Percentiles rank a stretch among this genome's conserved stretches.
Evolutionary conservation across 2,888 invertebrate species (phyloP).

Genomic region (Coleophora flavipennella): DNA sequence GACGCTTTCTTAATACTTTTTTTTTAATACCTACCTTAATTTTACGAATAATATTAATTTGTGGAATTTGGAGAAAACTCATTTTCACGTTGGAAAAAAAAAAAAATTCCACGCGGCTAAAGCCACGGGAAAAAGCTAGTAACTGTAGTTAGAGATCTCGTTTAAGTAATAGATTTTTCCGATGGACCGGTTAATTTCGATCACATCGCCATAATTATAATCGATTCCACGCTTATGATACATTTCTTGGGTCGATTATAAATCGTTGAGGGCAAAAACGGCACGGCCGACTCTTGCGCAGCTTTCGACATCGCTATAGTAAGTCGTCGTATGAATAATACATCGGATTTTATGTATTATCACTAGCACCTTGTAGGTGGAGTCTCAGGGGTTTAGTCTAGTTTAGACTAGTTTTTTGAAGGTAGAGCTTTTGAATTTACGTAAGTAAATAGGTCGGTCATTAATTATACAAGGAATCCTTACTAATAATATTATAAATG

Average conservation of each 20-base stretch:
- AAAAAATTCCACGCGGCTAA: too few species aligned
- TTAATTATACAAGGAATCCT: too few species aligned
- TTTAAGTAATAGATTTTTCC: too few species aligned
- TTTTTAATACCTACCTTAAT: too few species aligned
- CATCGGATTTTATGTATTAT: slow-evolving; percentile 38
- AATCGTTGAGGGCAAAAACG: slow-evolving; percentile 46
- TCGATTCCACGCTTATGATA: slow-evolving; percentile 32
- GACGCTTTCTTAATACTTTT: too few species aligned
- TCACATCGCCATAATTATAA: slow-evolving; percentile 4
- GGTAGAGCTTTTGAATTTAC: too few species aligned
- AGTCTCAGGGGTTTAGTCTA: slow-evolving; percentile 15
- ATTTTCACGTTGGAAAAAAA: too few species aligned
- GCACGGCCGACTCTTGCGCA: slow-evolving; percentile 13
- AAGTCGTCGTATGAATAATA: slow-evolving; percentile 58
- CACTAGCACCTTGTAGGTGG: slow-evolving; percentile 34
- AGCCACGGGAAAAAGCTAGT: slow-evolving; percentile 3
- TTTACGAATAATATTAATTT: too few species aligned
- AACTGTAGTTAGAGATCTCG: slow-evolving; percentile 1
- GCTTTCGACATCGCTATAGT: slow-evolving; percentile 55
- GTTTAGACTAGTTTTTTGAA: too few species aligned
- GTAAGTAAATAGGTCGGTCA: too few species aligned
- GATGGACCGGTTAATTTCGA: neutral
- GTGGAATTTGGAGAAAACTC: too few species aligned
- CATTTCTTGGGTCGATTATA: slow-evolving; percentile 36
- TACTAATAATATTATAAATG: too few species aligned